Conservation (phyloP, 2,888 invertebrate genomes). For the Drosophila stalkeri region DNA sequence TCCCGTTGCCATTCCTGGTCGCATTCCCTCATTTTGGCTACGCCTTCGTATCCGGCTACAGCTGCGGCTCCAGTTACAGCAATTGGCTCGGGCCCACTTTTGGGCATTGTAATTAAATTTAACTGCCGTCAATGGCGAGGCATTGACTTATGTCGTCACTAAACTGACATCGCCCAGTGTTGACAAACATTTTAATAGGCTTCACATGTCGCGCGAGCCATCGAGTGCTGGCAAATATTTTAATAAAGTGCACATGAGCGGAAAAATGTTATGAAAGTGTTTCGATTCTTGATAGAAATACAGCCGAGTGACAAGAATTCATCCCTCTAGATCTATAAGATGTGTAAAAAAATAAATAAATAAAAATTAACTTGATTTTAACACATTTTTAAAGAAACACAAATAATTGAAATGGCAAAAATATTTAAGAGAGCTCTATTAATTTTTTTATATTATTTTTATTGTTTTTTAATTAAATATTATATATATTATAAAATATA, state of each 20-base stretch:
- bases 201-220: not conserved
- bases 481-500: too few relatives aligned
- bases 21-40: not conserved
- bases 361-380: too few relatives aligned
- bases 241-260: not conserved
- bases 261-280: too few relatives aligned
- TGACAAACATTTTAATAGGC: slow-evolving; percentile 22
- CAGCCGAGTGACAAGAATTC: not conserved
- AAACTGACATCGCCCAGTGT: slow-evolving; percentile 37
- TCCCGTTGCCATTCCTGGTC: not conserved
- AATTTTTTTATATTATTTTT: too few relatives aligned
- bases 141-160: slow-evolving; percentile 44
- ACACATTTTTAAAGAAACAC: too few relatives aligned
- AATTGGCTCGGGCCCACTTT: slow-evolving; percentile 53
- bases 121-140: slow-evolving; percentile 52
- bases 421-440: too few relatives aligned
- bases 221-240: slow-evolving; percentile 2
- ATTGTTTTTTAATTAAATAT: too few relatives aligned
- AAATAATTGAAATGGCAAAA: too few relatives aligned
- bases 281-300: not conserved
- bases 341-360: too few relatives aligned
- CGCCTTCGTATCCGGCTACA: not conserved
- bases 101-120: slow-evolving; percentile 74
- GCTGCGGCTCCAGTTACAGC: slow-evolving; percentile 63
- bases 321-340: too few relatives aligned